phyloP scores from a whole-genome alignment of 2,888 invertebrate species.

The Desoria tigrina region DNA sequence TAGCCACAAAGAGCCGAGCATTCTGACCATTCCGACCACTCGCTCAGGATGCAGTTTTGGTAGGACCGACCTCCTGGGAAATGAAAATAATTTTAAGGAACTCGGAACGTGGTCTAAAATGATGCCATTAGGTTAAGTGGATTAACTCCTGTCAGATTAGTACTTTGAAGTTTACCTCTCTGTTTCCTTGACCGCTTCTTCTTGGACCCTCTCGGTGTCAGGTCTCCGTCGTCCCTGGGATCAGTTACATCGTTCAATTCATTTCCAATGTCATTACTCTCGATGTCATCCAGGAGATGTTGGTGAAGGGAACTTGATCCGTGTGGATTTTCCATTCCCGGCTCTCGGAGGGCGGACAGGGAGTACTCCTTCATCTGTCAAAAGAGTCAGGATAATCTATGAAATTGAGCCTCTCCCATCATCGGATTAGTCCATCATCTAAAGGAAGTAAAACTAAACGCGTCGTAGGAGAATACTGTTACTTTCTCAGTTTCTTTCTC shows the following conservation, averaged over 20 bases:
- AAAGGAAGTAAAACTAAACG: slow-evolving; percentile 21
- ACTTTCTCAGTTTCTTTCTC: slow-evolving; percentile 4
- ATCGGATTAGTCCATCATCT: slow-evolving; percentile 34
- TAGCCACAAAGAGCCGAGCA: slow-evolving; percentile 57
- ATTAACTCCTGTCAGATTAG: too few species aligned
- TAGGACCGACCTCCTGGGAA: slow-evolving; percentile 10
- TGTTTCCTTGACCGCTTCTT: slow-evolving; percentile 48
- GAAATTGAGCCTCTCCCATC: slow-evolving; percentile 35
- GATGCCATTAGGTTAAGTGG: too few species aligned
- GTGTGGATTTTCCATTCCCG: slow-evolving; percentile 35
- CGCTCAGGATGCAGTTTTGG: slow-evolving; percentile 53
- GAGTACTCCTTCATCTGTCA: slow-evolving; percentile 53
- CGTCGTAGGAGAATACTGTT: not conserved
- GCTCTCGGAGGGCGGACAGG: slow-evolving; percentile 43
- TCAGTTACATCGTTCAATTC: slow-evolving; percentile 49
- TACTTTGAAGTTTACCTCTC: slow-evolving; percentile 38
- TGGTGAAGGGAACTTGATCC: slow-evolving; percentile 33
- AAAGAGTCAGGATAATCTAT: slow-evolving; percentile 25
- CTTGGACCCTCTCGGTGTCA: slow-evolving; percentile 35
- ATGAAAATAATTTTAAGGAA: too few species aligned
- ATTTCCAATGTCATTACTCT: slow-evolving; percentile 52
- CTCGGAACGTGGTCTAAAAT: too few species aligned
- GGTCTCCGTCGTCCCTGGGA: slow-evolving; percentile 39
- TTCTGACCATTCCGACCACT: slow-evolving; percentile 55
- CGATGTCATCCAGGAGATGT: slow-evolving; percentile 45